Evolutionary conservation across 2,888 invertebrate species (phyloP), one percentile per base, ranked within the genome.

Genomic region (Pilophorus perplexus): DNA sequence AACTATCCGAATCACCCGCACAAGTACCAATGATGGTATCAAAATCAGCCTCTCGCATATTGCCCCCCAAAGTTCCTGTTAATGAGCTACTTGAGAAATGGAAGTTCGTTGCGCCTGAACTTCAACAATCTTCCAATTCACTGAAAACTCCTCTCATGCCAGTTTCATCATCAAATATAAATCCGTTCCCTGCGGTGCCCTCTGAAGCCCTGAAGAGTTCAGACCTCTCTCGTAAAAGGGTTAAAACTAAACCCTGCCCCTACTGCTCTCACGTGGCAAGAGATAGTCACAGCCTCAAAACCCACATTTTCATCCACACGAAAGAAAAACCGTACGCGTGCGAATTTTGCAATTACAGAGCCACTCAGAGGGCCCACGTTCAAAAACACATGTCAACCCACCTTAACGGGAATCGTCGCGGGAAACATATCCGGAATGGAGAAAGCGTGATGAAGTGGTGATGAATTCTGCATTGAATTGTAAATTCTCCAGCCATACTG

Each of bases 311-410:
- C 23, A 62, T 33, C 5, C 62, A 62, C 46, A 44, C 62, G 1
- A 46, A 62, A 16, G 62, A 62, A 33, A 62, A 62, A 28, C 62
- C 62, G 8, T 62, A 46, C 12, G 28, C 33, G 1, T 62, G 62
- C 46, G 5, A 33, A n/a, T 20, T 44, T 5, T 62, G 62, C 14
- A 1, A 1, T 12, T 62, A 62, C 48, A 25, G 62, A 16, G 62
- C 62, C 16, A 27, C 62, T 14, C 62, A 62, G 22, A 28, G 20
- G 1, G 62, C 62, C 20, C 62, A 62, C 38, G 8, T 62, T 8
- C 44, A 22, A 14, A 62, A 62, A 27, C 62, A 62, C 28, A 37
- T 55, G 52, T 2, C 18, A 5, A 28, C 16, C 28, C 52, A 52
- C 28, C n/a, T n/a, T n/a, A n/a, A n/a, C n/a, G n/a, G n/a, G n/a